Evolutionary conservation across 2,113 vertebrate species (phyloP), one percentile per base, ranked within the genome.

Genomic region (Macaca fascicularis): DNA sequence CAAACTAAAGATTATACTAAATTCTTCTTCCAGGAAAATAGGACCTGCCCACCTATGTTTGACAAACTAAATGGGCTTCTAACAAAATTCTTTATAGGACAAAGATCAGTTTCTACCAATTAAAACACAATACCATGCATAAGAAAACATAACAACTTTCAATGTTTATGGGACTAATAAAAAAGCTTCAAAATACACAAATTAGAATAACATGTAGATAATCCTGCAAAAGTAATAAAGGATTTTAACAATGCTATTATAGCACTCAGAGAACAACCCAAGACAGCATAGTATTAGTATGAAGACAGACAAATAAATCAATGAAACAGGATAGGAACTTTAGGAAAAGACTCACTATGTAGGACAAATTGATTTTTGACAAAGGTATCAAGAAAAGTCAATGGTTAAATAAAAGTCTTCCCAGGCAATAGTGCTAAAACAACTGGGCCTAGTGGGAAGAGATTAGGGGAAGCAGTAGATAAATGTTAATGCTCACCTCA

Each of bases 181-280:
- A 50, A 89, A 19, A 87, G 20, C 20, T 79, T 82, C 40, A 93
- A 76, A 94, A 76, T 75, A 89, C 8, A n/a, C 23, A 67, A 88
- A 45, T 94, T 76, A 72, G 8, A 78, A 13, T 86, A 61, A 96
- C 95, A 93, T 79, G 43, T n/a, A 87, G 25, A 57, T 55, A 89
- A 40, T 48, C 81, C 3, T 55, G 85, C 19, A 69, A 82, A 94
- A n/a, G 30, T 81, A 67, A 9, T 70, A 86, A 86, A 82, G n/a
- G 3, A 40, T 55, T 57, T 93, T 90, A 64, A 40, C 20, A 75
- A n/a, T 13, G 5, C 3, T 80, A n/a, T 92, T 86, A 90, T 23
- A 76, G 9, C 1, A 25, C 32, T 90, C 16, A n/a, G 13, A 82
- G 22, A 82, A 43, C 30, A 82, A 70, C 17, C 82, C 38, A 30